A percentile compares a stretch with the other conserved stretches of the same genome.
Evolutionary conservation across 2,113 vertebrate genomes (phyloP).

Genomic region (Myrmophylax atrothorax): DNA sequence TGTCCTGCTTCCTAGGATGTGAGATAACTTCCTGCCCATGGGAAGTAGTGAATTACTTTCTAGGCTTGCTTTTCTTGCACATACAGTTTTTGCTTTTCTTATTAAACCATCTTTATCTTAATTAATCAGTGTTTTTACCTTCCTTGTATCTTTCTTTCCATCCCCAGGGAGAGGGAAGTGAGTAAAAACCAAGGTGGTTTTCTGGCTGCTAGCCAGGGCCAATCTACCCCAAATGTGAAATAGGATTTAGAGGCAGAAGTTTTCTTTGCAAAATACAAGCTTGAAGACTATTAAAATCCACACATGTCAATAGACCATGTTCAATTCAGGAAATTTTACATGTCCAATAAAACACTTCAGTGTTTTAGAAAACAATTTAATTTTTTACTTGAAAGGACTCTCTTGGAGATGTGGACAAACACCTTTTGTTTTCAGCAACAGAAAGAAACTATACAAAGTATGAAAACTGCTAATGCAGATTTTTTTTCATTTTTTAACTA

Average conservation of each 20-base stretch:
- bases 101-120: neutral
- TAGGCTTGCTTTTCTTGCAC: neutral
- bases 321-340: neutral
- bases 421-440: neutral
- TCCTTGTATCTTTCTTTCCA: neutral
- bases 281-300: neutral
- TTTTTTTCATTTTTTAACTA: no score
- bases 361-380: neutral
- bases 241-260: neutral
- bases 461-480: no score
- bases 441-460: no score
- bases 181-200: neutral
- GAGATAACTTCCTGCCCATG: neutral
- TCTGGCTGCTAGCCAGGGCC: neutral
- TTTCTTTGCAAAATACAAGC: neutral
- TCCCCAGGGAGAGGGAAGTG: neutral
- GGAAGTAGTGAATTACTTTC: neutral
- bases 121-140: neutral
- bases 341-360: neutral
- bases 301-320: neutral
- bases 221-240: neutral
- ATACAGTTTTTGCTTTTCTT: neutral
- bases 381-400: neutral
- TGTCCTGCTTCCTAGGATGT: neutral
- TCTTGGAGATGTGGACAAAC: neutral